Evolutionary conservation across 2,888 invertebrate species (phyloP).

Genomic region (Allacma fusca): DNA sequence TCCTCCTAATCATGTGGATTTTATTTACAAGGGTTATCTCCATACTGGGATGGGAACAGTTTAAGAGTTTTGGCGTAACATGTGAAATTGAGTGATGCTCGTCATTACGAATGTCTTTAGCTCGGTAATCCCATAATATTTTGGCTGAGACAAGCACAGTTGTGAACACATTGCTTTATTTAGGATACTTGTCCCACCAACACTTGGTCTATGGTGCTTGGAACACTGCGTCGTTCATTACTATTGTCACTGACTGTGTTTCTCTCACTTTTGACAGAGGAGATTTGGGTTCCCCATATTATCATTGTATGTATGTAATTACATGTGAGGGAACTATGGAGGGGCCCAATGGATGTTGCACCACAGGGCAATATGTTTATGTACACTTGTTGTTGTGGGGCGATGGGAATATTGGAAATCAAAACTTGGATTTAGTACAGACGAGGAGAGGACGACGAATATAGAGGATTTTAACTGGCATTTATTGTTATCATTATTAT

Average conservation of each 20-base stretch:
- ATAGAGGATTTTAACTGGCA: constrained; percentile 7
- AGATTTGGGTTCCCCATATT: no score
- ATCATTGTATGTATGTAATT: no score
- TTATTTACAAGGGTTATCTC: no score
- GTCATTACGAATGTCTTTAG: constrained; percentile 36
- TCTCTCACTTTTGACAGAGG: no score
- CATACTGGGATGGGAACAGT: background rate
- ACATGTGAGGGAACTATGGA: no score
- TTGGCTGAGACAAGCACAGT: constrained; percentile 60
- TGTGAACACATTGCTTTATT: constrained; percentile 59
- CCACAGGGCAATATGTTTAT: background rate
- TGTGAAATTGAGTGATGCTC: constrained; percentile 28
- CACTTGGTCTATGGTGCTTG: background rate
- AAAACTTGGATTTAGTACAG: background rate
- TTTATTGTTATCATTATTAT: constrained; percentile 26
- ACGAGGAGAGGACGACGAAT: constrained; percentile 21
- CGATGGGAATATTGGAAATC: constrained; percentile 7
- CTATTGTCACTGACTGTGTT: background rate
- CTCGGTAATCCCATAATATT: constrained; percentile 60
- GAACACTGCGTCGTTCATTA: background rate
- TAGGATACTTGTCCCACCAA: constrained; percentile 28
- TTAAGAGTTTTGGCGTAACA: background rate
- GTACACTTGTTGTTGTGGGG: background rate
- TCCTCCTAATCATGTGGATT: no score
- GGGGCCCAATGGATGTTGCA: no score